Base-by-base conservation (phyloP, 2,888 invertebrate species). In the Cartodere bifasciata region DNA sequence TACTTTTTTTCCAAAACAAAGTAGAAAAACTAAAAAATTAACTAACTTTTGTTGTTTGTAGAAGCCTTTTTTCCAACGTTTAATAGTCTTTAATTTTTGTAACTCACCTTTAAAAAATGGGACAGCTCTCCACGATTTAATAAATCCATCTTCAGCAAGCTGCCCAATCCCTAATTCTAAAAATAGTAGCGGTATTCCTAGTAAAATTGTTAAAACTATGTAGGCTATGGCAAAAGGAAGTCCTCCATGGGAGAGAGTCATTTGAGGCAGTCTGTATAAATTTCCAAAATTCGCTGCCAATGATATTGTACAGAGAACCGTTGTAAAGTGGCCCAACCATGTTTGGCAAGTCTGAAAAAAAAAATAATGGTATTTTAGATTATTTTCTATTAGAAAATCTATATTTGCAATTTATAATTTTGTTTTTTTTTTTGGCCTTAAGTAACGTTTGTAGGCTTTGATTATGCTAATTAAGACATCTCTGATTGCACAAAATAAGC, bases 121-220 rank as follows among this genome's bases (percentile, higher is more conserved):
- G 21, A 75, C 72, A 1, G 72, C 74, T 39, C 68, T 63, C 74
- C 74, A 75, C 12, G 72, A 60, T 27, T 73, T 74, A 4, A 71
- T 69, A 12, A 70, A 65, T 15, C 75, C 75, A 45, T 74, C 72
- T 49, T 74, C 72, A 33, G 73, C 71, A 32, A 75, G 61, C 50
- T 75, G 73, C 4, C 75, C 75, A 1, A 73, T 55, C 1, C 73
- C 68, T 12, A 76, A 59, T 52, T 76, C 74, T 31, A 75, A 56
- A 41, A 74, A 62, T 1, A 67, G 58, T n/a, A 68, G 50, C 0
- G 75, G 75, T 17, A 72, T 51, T 2, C 70, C 72, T 11, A 74
- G 55, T 3, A 60, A 37, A 4, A 67, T 36, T 37, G 65, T 55
- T 2, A 70, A 59, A 7, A 61, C 46, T 2, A 68, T 58, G 43